A percentile compares a stretch with the other conserved stretches of the same genome.
Conservation (phyloP, 2,113 vertebrate species). For the Halichoerus grypus region DNA sequence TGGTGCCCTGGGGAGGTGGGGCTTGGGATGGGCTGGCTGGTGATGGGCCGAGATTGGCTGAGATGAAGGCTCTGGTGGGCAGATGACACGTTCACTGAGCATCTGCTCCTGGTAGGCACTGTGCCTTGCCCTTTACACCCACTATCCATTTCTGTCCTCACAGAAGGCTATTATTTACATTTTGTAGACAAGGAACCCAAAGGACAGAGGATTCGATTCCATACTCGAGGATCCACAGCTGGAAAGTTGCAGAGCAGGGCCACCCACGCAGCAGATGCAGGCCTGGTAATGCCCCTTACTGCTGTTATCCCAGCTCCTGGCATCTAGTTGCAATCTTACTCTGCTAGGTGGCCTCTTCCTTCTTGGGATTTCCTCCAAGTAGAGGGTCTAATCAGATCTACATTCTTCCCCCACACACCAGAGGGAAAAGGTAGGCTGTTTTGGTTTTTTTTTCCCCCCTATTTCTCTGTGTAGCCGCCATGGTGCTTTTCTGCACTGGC, state of each 20-base stretch:
- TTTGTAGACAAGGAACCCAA: neutral
- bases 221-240: neutral
- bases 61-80: neutral
- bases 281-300: fast-evolving
- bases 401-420: neutral
- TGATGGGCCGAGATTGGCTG: fast-evolving
- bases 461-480: neutral
- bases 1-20: no score
- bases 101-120: neutral
- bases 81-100: neutral
- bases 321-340: neutral
- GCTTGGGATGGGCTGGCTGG: neutral
- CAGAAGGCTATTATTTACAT: neutral
- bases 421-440: neutral
- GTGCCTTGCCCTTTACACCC: no score
- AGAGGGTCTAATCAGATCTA: neutral
- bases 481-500: neutral
- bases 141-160: neutral
- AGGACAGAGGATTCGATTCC: neutral
- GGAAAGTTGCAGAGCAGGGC: neutral
- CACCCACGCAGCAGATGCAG: neutral
- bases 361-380: neutral
- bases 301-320: no score
- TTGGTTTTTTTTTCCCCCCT: no score
- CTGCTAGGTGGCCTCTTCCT: neutral